phyloP scores from a whole-genome alignment of 2,888 invertebrate genomes.

The Acleris cristana region DNA sequence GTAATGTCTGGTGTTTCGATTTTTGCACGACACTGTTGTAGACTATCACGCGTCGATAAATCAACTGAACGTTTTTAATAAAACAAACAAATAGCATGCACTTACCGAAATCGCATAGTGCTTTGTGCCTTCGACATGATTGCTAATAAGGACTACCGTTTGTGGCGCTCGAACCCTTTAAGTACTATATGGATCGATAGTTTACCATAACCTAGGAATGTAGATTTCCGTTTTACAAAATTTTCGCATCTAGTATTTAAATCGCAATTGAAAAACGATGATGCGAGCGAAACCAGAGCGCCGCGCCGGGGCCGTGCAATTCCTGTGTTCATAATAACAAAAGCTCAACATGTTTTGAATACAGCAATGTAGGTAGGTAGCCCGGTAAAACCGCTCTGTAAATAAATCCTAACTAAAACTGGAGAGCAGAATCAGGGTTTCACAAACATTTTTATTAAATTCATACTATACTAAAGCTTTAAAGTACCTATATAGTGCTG shows the following conservation, averaged over 20 bases:
- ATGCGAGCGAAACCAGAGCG: constrained; percentile 58
- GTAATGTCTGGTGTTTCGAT: constrained; percentile 68
- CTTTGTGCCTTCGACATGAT: constrained; percentile 73
- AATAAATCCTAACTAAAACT: constrained; percentile 14
- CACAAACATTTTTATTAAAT: not conserved
- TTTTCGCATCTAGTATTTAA: constrained; percentile 68
- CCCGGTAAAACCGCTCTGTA: constrained; percentile 19
- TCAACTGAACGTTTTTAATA: constrained; percentile 48
- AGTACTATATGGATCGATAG: constrained; percentile 79
- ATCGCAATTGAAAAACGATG: constrained; percentile 59
- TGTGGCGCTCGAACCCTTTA: constrained; percentile 74
- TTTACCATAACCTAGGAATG: constrained; percentile 68
- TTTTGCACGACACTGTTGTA: constrained; percentile 68
- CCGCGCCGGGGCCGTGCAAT: constrained; percentile 66
- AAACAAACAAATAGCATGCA: constrained; percentile 68
- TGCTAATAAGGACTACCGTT: constrained; percentile 68
- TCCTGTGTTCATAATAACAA: constrained; percentile 49
- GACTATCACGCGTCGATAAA: constrained; percentile 48
- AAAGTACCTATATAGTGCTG: too few relatives aligned
- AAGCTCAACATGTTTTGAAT: constrained; percentile 31
- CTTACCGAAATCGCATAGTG: constrained; percentile 68
- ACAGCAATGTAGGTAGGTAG: constrained; percentile 17
- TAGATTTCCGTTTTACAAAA: constrained; percentile 68
- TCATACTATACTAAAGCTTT: not conserved
- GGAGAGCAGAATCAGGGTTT: constrained; percentile 15